Conservation (phyloP, 2,113 vertebrate genomes). For the Eudorcas thomsonii region DNA sequence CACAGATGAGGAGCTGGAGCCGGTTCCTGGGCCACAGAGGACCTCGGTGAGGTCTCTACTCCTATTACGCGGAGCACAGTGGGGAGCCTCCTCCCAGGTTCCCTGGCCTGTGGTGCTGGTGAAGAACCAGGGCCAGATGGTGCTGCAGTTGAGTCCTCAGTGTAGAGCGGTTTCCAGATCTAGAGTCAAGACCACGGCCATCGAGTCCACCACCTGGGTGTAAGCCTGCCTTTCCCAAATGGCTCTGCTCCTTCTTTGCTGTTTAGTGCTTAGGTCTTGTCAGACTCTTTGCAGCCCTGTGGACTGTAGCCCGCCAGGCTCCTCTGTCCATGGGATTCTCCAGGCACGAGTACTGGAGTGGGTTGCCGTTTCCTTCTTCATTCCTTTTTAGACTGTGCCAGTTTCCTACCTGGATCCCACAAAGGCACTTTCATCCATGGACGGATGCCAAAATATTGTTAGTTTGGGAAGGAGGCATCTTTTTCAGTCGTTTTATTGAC, state of each 20-base stretch:
- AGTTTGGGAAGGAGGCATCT: not conserved
- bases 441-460: not conserved
- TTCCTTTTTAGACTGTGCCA: not conserved
- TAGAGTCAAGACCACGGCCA: not conserved
- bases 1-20: not conserved
- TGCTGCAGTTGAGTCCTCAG: not conserved
- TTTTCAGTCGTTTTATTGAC: not conserved
- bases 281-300: not conserved
- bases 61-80: rapidly evolving
- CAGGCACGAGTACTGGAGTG: not conserved
- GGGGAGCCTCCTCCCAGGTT: not conserved
- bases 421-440: not conserved
- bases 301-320: not conserved
- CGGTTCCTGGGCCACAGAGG: not conserved
- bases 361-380: not conserved
- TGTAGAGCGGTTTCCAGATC: not conserved
- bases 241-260: not conserved
- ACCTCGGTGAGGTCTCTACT: not conserved
- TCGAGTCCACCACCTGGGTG: not conserved
- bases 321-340: not conserved
- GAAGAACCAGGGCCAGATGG: not conserved
- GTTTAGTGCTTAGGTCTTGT: not conserved
- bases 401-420: not conserved
- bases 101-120: not conserved
- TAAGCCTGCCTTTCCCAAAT: not conserved